A percentile compares a stretch with the other conserved stretches of the same genome.
These are phyloP conservation scores for Chlamydotis undulata DNA, from an alignment of 2,113 vertebrate species.

Conservation along the genomic window DNA sequence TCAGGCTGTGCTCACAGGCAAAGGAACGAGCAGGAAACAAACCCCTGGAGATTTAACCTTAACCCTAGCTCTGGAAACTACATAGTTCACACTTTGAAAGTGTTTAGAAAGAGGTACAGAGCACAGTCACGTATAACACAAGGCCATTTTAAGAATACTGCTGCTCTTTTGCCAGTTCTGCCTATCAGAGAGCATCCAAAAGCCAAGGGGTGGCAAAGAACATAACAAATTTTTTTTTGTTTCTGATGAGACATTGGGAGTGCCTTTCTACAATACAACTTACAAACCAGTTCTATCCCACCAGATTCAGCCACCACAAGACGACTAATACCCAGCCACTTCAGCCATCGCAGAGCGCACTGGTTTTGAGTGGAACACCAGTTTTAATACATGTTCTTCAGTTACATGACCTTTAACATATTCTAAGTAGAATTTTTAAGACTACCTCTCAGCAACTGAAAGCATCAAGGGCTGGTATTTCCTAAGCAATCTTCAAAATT, in stretches of 20 bases:
- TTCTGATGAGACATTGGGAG: neutral
- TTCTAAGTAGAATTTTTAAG: neutral
- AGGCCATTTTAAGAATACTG: neutral
- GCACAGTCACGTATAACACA: neutral
- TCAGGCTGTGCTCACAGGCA: neutral
- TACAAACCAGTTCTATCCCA: neutral
- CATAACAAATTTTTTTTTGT: neutral
- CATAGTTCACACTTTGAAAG: neutral
- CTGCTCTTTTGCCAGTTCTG: neutral
- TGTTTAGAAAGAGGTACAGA: neutral
- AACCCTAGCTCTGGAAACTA: neutral
- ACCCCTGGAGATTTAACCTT: neutral
- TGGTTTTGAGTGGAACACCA: neutral
- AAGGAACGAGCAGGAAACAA: neutral
- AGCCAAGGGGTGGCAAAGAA: neutral
- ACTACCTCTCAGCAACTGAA: neutral
- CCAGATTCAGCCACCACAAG: neutral
- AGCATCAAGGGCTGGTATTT: neutral
- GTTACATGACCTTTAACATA: neutral
- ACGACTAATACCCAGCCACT: neutral
- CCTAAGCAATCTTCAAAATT: neutral
- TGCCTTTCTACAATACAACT: neutral
- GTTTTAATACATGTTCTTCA: neutral
- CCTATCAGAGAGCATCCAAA: neutral
- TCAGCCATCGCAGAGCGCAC: fast-evolving